A percentile compares a stretch with the other conserved stretches of the same genome.
Conservation (phyloP, 2,797 vertebrate species). For the Scleropages formosus region DNA sequence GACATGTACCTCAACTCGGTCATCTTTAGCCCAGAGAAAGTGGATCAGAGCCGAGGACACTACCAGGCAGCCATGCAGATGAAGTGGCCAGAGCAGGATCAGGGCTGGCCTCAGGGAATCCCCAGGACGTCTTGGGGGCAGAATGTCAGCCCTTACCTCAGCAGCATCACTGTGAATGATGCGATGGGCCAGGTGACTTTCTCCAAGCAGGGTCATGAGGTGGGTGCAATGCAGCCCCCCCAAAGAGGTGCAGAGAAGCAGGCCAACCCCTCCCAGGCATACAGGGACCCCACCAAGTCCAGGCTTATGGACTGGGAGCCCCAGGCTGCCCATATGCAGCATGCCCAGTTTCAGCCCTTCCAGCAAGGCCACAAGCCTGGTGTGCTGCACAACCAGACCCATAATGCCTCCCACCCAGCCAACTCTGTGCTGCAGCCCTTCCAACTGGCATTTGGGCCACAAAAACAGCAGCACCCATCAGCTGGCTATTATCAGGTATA, state of each 20-base stretch:
- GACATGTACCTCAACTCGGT: slow-evolving; percentile 77
- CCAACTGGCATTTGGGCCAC: slow-evolving; percentile 91
- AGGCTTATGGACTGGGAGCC: slow-evolving; percentile 66
- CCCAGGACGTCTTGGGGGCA: slow-evolving; percentile 75
- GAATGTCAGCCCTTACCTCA: slow-evolving; percentile 71
- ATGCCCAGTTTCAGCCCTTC: slow-evolving; percentile 51
- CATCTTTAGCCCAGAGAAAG: slow-evolving; percentile 83
- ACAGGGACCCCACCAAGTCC: slow-evolving; percentile 57
- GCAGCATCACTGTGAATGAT: slow-evolving; percentile 57
- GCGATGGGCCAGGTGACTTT: slow-evolving; percentile 59
- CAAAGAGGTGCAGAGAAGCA: slow-evolving; percentile 79
- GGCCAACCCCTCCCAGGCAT: slow-evolving; percentile 46
- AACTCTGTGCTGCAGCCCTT: slow-evolving; percentile 87
- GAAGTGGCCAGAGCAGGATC: slow-evolving; percentile 84
- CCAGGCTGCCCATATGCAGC: slow-evolving; percentile 29
- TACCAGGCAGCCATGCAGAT: slow-evolving; percentile 82
- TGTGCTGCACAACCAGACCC: slow-evolving; percentile 73
- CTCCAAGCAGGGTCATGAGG: slow-evolving; percentile 60
- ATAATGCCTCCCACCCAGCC: slow-evolving; percentile 53
- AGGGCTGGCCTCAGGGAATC: slow-evolving; percentile 71
- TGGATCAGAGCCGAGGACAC: slow-evolving; percentile 76
- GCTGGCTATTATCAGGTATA: slow-evolving; percentile 80
- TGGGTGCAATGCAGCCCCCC: slow-evolving; percentile 50
- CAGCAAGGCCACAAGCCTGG: slow-evolving; percentile 76
- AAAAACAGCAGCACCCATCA: slow-evolving; percentile 78